These are phyloP conservation scores for Gambelia wislizenii DNA, from an alignment of 2,797 vertebrate genomes.

Conservation along the genomic window DNA sequence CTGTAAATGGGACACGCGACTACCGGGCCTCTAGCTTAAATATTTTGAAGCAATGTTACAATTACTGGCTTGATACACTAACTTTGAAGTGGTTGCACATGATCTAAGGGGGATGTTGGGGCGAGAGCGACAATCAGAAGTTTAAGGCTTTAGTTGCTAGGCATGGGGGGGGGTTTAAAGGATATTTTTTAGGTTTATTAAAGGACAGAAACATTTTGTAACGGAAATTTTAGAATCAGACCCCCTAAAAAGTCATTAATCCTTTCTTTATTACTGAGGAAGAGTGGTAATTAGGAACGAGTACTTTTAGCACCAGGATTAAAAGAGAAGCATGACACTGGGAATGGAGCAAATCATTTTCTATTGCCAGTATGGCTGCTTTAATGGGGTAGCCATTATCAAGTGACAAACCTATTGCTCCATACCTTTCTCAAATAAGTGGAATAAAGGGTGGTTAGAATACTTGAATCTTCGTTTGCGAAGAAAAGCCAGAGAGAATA, in stretches of 20 bases:
- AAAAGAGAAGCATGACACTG: not conserved
- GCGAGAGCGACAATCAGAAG: constrained; percentile 73
- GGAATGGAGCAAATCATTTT: not conserved
- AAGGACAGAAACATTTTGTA: constrained; percentile 53
- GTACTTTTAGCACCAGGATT: not conserved
- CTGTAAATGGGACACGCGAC: constrained; percentile 85
- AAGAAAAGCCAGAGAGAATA: too few species aligned
- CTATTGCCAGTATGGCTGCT: not conserved
- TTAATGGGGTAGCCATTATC: not conserved
- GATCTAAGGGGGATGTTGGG: constrained; percentile 64
- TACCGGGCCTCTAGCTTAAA: constrained; percentile 81
- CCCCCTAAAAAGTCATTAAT: constrained; percentile 8
- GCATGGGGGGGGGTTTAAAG: constrained; percentile 52
- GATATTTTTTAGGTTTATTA: constrained; percentile 63
- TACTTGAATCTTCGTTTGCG: too few species aligned
- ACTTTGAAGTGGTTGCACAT: constrained; percentile 78
- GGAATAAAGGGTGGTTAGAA: too few species aligned
- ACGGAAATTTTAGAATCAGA: constrained; percentile 42
- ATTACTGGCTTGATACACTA: constrained; percentile 81
- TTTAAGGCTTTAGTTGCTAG: constrained; percentile 71
- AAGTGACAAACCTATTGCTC: not conserved
- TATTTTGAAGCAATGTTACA: constrained; percentile 86
- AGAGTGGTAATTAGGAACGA: too few species aligned
- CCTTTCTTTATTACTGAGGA: not conserved
- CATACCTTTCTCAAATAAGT: not conserved